Base-by-base conservation (phyloP, 2,888 invertebrate genomes). In the Pycnomerus fuliginosus region DNA sequence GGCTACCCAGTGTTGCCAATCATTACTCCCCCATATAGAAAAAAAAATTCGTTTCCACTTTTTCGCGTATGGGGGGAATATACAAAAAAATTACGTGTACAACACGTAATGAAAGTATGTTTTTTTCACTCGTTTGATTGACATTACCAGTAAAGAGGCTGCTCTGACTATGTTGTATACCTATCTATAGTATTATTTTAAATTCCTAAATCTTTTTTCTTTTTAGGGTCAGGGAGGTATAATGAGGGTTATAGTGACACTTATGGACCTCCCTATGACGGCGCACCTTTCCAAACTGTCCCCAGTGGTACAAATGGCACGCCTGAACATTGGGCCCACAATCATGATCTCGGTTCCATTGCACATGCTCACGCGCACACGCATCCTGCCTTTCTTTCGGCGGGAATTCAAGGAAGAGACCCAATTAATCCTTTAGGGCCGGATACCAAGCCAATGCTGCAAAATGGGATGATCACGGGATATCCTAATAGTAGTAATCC, bases 211-310 rank as follows among this genome's bases (percentile, higher is more conserved):
- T 29, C 23, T 16, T 37, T 29, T 40, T 37, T 38, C 12, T 44
- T 61, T 61, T 7, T 50, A 69, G 68, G 64, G 53, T 42, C 75
- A 68, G 70, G 73, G 23, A 67, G 78, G 49, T 77, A 76, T 61
- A 70, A 76, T 64, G 76, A 80, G 42, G 73, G 73, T 20, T 80
- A 80, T 61, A 74, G 72, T 27, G 75, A 76, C 50, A 69, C 72
- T 34, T 80, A 70, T 71, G 76, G 72, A 45, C 69, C 78, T 27
- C 77, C 81, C 22, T 85, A 84, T 67, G 84, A 84, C 62, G 74
- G 80, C 35, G 74, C 80, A 48, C 80, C 84, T 50, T 89, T 87
- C 69, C 87, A 88, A 68, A 83, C 86, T 43, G 88, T 89, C 67
- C 44, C 69, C 62, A 49, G 69, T 48, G 70, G 67, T 29, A 63